Evolutionary conservation across 2,797 vertebrate genomes (phyloP).

Genomic region (Enteromius viviparus): DNA sequence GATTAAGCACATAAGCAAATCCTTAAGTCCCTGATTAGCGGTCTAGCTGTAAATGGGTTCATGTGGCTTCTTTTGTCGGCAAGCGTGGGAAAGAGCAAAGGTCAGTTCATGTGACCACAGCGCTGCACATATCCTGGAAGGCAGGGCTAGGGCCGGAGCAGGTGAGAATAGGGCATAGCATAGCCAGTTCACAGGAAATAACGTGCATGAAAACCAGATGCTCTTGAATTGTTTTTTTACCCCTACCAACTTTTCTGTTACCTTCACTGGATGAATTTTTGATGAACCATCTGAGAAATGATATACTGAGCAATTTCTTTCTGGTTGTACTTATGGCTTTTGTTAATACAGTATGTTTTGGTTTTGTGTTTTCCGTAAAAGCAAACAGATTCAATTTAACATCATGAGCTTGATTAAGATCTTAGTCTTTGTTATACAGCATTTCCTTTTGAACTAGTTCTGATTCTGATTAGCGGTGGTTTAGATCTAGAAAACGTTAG

Average conservation of each 20-base stretch:
- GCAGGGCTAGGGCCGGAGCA: conserved; percentile 53
- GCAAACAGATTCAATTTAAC: neutral
- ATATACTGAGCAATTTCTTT: neutral
- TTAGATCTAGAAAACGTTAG: neutral
- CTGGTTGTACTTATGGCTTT: conserved; percentile 1
- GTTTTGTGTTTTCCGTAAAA: neutral
- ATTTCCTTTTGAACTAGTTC: neutral
- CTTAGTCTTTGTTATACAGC: neutral
- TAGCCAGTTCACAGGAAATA: neutral
- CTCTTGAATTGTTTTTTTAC: neutral
- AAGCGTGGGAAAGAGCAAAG: conserved; percentile 66
- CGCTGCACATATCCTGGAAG: conserved; percentile 66
- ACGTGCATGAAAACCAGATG: conserved; percentile 18
- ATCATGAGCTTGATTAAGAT: neutral
- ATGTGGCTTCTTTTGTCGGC: conserved; percentile 70
- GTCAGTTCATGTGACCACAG: conserved; percentile 64
- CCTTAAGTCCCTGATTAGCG: neutral
- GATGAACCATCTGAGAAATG: neutral
- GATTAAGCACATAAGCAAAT: too few relatives aligned
- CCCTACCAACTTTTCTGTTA: neutral
- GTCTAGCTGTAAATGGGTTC: conserved; percentile 28
- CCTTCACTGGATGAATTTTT: neutral
- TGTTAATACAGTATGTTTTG: neutral
- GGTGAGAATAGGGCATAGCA: conserved; percentile 3
- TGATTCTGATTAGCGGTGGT: conserved; percentile 1